Base-by-base conservation (phyloP, 2,113 vertebrate genomes). In the Psilopogon haemacephalus region DNA sequence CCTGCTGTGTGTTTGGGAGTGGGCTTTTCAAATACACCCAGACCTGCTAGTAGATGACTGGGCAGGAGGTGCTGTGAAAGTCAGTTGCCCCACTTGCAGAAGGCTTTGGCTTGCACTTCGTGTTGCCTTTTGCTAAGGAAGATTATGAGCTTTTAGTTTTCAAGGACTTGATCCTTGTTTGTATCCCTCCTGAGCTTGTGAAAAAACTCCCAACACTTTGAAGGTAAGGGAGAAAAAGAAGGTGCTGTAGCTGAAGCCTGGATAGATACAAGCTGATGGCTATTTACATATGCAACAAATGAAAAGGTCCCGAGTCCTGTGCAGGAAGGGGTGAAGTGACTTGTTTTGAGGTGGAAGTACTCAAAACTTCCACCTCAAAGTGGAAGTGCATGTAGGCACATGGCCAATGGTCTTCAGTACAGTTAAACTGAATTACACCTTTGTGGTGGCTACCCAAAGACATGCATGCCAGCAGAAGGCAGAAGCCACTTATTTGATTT, bases 381-480 rank as follows among this genome's bases (percentile, higher is more conserved):
- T n/a, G n/a, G n/a, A n/a, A n/a, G n/a, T n/a, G 67, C 67, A 5
- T 15, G 19, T 35, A 46, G 82, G 91, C 78, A 37, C 67, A 40
- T 16, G 56, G 93, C 95, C 90, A 86, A 6, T 37, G 89, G 93
- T 60, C 78, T 94, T 65, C 79, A 69, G 46, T 86, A 82, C 52
- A 67, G 67, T 81, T 72, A 62, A 56, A 73, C n/a, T 84, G 68
- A 88, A 74, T 90, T 85, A 89, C 0, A 2, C 68, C 46, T 68
- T 84, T 89, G 85, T 86, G 93, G 89, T 4, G 3, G 56, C 64
- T 91, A 77, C 93, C 87, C 23, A 1, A 87, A 92, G 69, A 30
- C 60, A 5, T 74, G 38, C 9, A 30, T 75, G 74, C 72, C 18
- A 71, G 33, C 48, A 75, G 85, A 73, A 89, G 75, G 54, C n/a